phyloP scores from a whole-genome alignment of 2,113 vertebrate species.

The Tiliqua scincoides region DNA sequence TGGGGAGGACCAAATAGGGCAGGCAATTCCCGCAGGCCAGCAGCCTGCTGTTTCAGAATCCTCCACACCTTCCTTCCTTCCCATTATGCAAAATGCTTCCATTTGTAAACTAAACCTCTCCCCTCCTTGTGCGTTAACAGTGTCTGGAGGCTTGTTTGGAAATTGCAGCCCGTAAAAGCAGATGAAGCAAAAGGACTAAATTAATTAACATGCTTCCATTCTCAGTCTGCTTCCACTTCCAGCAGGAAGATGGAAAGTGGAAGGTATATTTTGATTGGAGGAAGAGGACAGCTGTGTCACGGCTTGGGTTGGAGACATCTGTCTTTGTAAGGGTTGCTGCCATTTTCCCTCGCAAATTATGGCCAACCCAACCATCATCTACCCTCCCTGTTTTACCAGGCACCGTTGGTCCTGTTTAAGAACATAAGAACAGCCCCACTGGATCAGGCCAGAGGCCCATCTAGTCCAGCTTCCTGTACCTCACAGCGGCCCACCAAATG shows the following conservation, averaged over 20 bases:
- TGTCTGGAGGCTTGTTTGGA: constrained; percentile 40
- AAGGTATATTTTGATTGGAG: background rate
- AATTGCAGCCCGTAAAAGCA: constrained; percentile 1
- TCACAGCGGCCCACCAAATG: no score
- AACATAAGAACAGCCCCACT: no score
- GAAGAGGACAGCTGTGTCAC: background rate
- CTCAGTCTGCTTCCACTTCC: constrained; percentile 54
- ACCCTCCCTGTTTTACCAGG: background rate
- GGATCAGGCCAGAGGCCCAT: no score
- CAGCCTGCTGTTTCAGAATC: background rate
- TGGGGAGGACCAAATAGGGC: background rate
- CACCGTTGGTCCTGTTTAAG: no score
- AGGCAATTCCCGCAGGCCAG: background rate
- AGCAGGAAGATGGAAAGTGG: background rate
- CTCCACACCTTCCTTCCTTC: background rate
- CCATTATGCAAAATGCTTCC: background rate
- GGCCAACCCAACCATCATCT: background rate
- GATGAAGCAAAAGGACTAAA: constrained; percentile 43
- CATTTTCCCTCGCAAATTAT: background rate
- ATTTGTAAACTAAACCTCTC: background rate
- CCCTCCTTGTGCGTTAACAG: background rate
- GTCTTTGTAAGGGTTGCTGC: background rate
- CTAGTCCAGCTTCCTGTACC: no score
- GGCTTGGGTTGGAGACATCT: background rate
- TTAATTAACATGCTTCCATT: constrained; percentile 64